Base-by-base conservation (phyloP, 2,888 invertebrate genomes). In the Heliconius cydno region DNA sequence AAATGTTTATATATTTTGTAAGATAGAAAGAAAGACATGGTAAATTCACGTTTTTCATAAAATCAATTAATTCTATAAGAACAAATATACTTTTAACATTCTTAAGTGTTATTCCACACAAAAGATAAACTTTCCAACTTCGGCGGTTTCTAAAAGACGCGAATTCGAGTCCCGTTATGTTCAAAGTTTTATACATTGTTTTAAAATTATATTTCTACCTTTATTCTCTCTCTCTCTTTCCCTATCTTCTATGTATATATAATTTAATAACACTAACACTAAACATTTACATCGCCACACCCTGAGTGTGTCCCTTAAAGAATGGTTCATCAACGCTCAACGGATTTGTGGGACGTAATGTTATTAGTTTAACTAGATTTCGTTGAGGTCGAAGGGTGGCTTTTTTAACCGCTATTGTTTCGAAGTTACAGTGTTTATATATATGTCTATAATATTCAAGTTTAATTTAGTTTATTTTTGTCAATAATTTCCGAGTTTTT, bases 251-350 rank as follows among this genome's bases (percentile, higher is more conserved):
- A 25, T 25, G 13, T 65, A 30, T 28, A 70, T 3, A 60, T 60
- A 60, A 60, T 73, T 73, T 10, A 60, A 73, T 60, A 73, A 57
- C 30, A 73, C 57, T 22, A 34, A 34, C 72, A 73, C 34, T 60
- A 73, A 60, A 38, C 60, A 73, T 60, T 60, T 73, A 60, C 15
- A 34, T 38, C 22, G 25, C 34, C 25, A 66, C 38, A 76, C 74
- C 78, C 82, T 80, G 82, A 84, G 86, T 85, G 84, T 84, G 83
- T 82, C 83, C 82, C 83, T 82, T 87, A 90, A 90, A 92, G 92
- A 93, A 93, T 92, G 89, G 91, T 89, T 93, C 91, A 91, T 93
- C 92, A 75, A 41, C 84, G 86, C 87, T 88, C 86, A 88, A 86
- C 87, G 87, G 88, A 85, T 87, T 87, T 84, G 84, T 85, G 87